Evolutionary conservation across 2,888 invertebrate species (phyloP), one percentile per base, ranked within the genome.

Genomic region (Empis stercorea): DNA sequence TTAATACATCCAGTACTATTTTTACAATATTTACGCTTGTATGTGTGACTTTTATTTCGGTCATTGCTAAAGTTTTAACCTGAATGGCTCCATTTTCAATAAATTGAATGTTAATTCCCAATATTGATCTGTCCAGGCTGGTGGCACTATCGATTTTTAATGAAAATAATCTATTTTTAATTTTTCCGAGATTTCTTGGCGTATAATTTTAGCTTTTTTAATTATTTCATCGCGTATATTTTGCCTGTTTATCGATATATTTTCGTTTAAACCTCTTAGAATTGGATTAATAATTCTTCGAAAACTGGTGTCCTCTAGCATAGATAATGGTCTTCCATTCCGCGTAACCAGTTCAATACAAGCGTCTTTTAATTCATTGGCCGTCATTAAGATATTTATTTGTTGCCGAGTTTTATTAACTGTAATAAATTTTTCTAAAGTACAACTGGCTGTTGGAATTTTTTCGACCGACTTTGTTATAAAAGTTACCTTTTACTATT

Each of bases 71-170:
- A 11, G 48, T 52, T n/a, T 47, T 45, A 4, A 52, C 16, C 30
- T 43, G 20, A 2, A 52, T 49, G 30, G 40, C 36, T 43, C 47
- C 45, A 34, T 45, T 43, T 41, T 44, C 34, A 11, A 49, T 38
- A 44, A 41, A 51, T 45, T 51, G 49, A 14, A 51, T 42, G 36
- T 51, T 49, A 10, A 51, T 44, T 10, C 47, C 45, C 23, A 51
- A 43, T 11, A 50, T 30, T 11, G 48, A 45, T 23, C 50, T 17
- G 30, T 50, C 50, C 6, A 36, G 15, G 0, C 50, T 27, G 20
- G 47, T 36, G 3, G 47, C 50, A 34, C 45, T n/a, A 46, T 48
- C 51, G 15, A 49, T 40, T 48, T 51, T 51, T 30, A 51, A 32
- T 47, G 39, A 39, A 47, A 48, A 32, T 37, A 45, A 42, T 36